Percentiles rank a stretch among this genome's conserved stretches.
Evolutionary conservation across 2,797 vertebrate species (phyloP).

Genomic region (Sebastes matsubarae): DNA sequence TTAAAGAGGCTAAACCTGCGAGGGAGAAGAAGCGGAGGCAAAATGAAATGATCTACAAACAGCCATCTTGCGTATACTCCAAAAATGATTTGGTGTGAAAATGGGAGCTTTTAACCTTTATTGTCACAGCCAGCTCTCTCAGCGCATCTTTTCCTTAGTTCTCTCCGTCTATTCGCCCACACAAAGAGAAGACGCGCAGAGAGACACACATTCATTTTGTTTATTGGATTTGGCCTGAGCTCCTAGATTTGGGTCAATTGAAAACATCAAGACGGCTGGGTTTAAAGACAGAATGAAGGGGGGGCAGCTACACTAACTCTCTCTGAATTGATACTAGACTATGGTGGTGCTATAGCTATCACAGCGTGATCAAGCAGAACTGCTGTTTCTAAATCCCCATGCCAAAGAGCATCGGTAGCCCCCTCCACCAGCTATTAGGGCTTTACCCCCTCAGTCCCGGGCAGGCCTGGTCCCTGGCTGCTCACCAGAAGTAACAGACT

Average conservation of each 20-base stretch:
- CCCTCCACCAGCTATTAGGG: neutral
- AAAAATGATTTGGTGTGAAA: constrained; percentile 53
- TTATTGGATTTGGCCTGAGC: constrained; percentile 65
- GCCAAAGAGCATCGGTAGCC: neutral
- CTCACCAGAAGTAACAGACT: constrained; percentile 68
- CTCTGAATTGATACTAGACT: neutral
- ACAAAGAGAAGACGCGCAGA: constrained; percentile 9
- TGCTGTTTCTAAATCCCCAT: neutral
- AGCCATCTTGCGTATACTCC: constrained; percentile 22
- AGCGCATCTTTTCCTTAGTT: constrained; percentile 16
- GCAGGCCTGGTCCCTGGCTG: constrained; percentile 58
- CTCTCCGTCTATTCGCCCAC: constrained; percentile 2
- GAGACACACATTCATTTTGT: constrained; percentile 25
- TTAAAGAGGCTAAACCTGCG: constrained; percentile 28
- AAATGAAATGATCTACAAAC: constrained; percentile 57
- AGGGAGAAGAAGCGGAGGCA: constrained; percentile 9
- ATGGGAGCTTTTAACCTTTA: constrained; percentile 57
- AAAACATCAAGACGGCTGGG: constrained; percentile 48
- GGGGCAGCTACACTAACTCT: neutral
- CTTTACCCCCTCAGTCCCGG: constrained; percentile 17
- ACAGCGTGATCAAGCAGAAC: neutral
- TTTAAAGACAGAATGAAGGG: constrained; percentile 21
- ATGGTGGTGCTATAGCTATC: neutral
- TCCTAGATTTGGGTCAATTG: constrained; percentile 56
- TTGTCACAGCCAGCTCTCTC: constrained; percentile 30